Evolutionary conservation across 1,140 invertebrate species (phyloP), one percentile per base, ranked within the genome.

Genomic region (Limonius californicus): DNA sequence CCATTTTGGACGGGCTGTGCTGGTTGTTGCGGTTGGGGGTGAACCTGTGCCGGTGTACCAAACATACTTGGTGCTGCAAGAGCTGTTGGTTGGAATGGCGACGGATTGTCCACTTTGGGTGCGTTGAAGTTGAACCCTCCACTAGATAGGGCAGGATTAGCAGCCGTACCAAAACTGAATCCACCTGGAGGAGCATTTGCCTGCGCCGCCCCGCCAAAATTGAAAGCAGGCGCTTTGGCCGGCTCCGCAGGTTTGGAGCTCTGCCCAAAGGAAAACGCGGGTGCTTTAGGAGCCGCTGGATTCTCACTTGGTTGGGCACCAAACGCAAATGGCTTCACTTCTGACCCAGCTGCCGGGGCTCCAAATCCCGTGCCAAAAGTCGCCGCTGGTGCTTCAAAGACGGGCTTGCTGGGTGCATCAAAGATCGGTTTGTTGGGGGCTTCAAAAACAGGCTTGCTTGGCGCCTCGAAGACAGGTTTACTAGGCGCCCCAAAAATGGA

Each of bases 61-160:
- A 39, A 39, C n/a, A 39, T 39, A 39, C n/a, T 39, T 6, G 35
- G n/a, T 39, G 35, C 8, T 12, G 35, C 7, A 39, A 14, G 7
- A 6, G 35, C 2, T 39, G 35, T 2, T 39, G 35, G 11, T 50
- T 50, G 45, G 45, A 50, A 50, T 50, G 45, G 45, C 12, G 20
- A 21, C 15, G 45, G 9, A 21, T 19, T 50, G 9, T 50, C 45
- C 7, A 50, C 19, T 50, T 50, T 50, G 3, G 45, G 16, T 11
- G 45, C 9, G 15, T 42, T 20, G 12, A n/a, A 18, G 50, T 32
- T 50, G 20, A 61, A 63, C 30, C 57, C 63, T 21, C 50, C 56
- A 58, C 9, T 57, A 4, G 54, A 59, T 15, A n/a, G 7, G 7
- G 42, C 16, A n/a, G 16, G 18, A 18, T 53, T 21, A 9, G 21